Evolutionary conservation across 2,888 invertebrate genomes (phyloP).

Genomic region (Panzeria rudis): DNA sequence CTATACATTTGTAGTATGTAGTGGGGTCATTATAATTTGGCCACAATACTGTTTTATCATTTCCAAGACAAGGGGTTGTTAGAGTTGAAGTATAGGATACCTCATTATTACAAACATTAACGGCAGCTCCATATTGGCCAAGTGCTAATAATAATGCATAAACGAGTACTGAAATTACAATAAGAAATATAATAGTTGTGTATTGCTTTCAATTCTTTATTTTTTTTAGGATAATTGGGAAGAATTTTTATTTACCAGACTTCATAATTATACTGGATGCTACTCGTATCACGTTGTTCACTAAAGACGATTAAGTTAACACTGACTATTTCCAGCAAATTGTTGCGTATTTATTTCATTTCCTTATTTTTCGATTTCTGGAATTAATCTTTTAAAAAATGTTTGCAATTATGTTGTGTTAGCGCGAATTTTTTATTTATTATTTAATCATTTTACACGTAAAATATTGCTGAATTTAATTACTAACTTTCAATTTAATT

Average conservation of each 20-base stretch:
- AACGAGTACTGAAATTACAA: conserved; percentile 75
- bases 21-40: conserved; percentile 74
- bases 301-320: conserved; percentile 41
- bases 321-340: conserved; percentile 52
- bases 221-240: background rate
- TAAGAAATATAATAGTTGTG: background rate
- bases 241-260: conserved; percentile 59
- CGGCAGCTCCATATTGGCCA: conserved; percentile 34
- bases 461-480: conserved; percentile 58
- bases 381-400: background rate
- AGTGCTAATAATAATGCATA: conserved; percentile 73
- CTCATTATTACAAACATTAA: background rate
- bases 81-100: conserved; percentile 62
- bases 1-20: conserved; percentile 74
- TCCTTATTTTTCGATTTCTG: background rate
- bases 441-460: conserved; percentile 46
- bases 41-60: conserved; percentile 66
- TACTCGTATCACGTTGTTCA: conserved; percentile 41
- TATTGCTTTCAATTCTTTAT: background rate
- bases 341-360: conserved; percentile 61
- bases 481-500: background rate
- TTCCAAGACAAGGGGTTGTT: conserved; percentile 70
- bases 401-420: background rate
- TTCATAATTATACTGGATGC: conserved; percentile 57
- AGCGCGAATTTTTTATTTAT: background rate